These are phyloP conservation scores for Dermatemys mawii DNA, from an alignment of 2,113 vertebrate genomes.

Conservation along the genomic window DNA sequence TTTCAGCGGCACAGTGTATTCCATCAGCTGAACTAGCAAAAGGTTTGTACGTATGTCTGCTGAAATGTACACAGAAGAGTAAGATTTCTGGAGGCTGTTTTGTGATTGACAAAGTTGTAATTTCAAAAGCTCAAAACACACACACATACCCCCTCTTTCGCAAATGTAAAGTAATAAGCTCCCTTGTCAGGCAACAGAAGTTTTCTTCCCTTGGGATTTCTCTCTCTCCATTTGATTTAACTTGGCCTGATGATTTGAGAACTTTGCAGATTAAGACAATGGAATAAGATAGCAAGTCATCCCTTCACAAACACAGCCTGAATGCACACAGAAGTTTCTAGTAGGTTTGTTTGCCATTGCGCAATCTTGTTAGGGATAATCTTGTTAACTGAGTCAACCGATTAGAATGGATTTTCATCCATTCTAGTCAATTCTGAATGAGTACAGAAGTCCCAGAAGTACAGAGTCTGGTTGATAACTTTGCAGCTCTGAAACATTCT, in stretches of 20 bases:
- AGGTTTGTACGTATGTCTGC: background rate
- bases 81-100: background rate
- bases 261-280: rapidly evolving
- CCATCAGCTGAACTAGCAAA: background rate
- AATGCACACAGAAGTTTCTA: rapidly evolving
- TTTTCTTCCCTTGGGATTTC: background rate
- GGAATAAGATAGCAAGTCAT: background rate
- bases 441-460: slow-evolving; percentile 22
- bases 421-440: slow-evolving; percentile 13
- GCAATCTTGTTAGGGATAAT: background rate
- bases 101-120: background rate
- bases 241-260: background rate
- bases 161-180: background rate
- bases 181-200: background rate
- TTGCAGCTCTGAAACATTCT: background rate
- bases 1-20: background rate
- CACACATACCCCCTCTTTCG: rapidly evolving
- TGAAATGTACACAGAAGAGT: background rate
- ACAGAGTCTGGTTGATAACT: background rate
- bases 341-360: rapidly evolving
- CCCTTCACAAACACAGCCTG: rapidly evolving
- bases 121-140: background rate
- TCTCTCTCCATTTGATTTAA: background rate
- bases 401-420: slow-evolving; percentile 28
- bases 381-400: slow-evolving; percentile 32